These are phyloP conservation scores for Enteromius thamalakanensis DNA, from an alignment of 2,797 vertebrate genomes.

Conservation along the genomic window DNA sequence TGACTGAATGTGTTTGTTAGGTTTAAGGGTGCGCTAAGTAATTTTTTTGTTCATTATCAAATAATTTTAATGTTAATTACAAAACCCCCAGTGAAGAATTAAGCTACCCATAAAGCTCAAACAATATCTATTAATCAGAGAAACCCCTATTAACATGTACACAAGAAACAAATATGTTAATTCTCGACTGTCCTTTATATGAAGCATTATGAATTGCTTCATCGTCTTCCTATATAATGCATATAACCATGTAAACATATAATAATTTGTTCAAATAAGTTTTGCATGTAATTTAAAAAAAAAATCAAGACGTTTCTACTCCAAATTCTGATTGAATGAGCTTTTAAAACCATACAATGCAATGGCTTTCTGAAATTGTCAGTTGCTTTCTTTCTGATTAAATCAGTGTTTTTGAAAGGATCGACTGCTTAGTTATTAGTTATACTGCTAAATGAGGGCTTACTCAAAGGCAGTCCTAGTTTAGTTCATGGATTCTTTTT, in stretches of 20 bases:
- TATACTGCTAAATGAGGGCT: neutral
- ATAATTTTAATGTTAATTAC: neutral
- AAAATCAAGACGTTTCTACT: neutral
- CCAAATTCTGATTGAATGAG: neutral
- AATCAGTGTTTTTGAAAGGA: neutral
- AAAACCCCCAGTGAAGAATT: neutral
- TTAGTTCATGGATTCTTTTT: neutral
- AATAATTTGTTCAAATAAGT: neutral
- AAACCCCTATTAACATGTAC: neutral
- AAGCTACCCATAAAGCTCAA: neutral
- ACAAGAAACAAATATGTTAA: neutral
- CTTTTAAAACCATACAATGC: neutral
- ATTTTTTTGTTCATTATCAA: neutral
- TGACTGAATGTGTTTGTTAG: neutral
- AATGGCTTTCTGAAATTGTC: neutral
- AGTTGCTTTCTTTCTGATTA: neutral
- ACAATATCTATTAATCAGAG: neutral
- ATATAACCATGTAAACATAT: neutral
- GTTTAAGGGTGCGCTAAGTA: constrained; percentile 12
- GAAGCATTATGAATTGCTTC: constrained; percentile 1
- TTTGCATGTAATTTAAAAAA: neutral
- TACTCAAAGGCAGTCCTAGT: neutral
- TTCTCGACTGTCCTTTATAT: neutral
- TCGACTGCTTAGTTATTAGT: neutral
- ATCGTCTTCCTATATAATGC: neutral